Evolutionary conservation across 1,140 invertebrate species (phyloP), one percentile per base, ranked within the genome.

Genomic region (Atta cephalotes): DNA sequence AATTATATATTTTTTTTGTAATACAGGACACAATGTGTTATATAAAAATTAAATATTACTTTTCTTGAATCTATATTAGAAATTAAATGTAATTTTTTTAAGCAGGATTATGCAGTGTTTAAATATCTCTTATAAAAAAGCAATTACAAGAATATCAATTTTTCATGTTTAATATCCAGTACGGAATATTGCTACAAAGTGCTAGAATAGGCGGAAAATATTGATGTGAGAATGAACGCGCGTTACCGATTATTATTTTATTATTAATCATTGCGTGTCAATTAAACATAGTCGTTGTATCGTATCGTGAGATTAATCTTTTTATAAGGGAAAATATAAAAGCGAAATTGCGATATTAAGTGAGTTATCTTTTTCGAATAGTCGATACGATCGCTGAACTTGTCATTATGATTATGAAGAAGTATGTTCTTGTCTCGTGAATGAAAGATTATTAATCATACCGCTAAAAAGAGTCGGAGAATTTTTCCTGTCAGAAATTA

Each of bases 331-430:
- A 71, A 71, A 81, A 81, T 58, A 31, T 70, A 81, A 70, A 81
- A 81, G 10, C 16, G 35, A 58, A 71, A 81, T 65, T 65, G 45
- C 60, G 45, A 65, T 60, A 71, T 81, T 66, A 45, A 81, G 53
- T 71, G 51, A 71, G 66, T 81, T 71, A 81, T 81, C 53, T 81
- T 81, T 81, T 71, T 58, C 10, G 10, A 56, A 28, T 39, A 56
- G 31, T 71, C 49, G 49, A 21, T 35, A 56, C 35, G 78, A 81
- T 70, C 66, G 21, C 51, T 58, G 65, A 81, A 81, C 79, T 81
- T 81, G 79, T 81, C 79, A 71, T 71, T 71, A 60, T 81, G 53
- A 58, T 81, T 81, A 81, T 28, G 21, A 45, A 58, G 79, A 71
- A 35, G 6, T 60, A 58, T 39, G 51, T 31, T 45, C 53, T 65